Base-by-base conservation (phyloP, 2,888 invertebrate species). In the Watsonalla cultraria region DNA sequence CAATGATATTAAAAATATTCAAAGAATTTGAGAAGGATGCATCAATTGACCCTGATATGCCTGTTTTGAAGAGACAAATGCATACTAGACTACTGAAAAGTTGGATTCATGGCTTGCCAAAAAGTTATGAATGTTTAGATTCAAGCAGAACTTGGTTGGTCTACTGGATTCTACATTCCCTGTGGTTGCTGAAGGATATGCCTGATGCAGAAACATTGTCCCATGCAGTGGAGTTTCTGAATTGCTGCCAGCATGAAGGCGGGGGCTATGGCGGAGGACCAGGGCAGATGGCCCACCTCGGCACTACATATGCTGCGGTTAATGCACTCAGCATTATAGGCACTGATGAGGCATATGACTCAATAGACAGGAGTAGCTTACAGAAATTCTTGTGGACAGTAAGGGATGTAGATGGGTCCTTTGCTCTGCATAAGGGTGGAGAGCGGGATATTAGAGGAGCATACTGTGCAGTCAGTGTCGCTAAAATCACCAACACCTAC, bases 211-310 rank as follows among this genome's bases (percentile, higher is more conserved):
- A 85, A 58, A 87, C 76, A 53, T 66, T 89, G 47, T 84, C 87
- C 14, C 68, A 86, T 66, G 66, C 81, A 48, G 86, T 91, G 5
- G 67, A 82, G 46, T 91, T 91, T 55, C 65, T 91, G 11, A 70
- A 82, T 37, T 74, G 93, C 72, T 97, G 97, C 77, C 97, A 97
- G 78, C 93, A 94, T 78, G 92, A 93, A 9, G 91, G 93, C 49
- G 98, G 98, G 45, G 98, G 98, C 0, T 98, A 97, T 91, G 95
- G 95, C 55, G 99, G 99, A 53, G 99, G 99, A 0, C 99, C 99
- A 0, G 94, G 95, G 0, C 99, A 99, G 82, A 91, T 93, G 70
- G 92, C 99, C 15, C 99, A 99, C 87, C 92, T 99, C 56, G 99
- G 99, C 0, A 95, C 99, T 5, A 99, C 99, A 0, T 99, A 99